Conservation (phyloP, 2,888 invertebrate species). For the Dicycla oo region DNA sequence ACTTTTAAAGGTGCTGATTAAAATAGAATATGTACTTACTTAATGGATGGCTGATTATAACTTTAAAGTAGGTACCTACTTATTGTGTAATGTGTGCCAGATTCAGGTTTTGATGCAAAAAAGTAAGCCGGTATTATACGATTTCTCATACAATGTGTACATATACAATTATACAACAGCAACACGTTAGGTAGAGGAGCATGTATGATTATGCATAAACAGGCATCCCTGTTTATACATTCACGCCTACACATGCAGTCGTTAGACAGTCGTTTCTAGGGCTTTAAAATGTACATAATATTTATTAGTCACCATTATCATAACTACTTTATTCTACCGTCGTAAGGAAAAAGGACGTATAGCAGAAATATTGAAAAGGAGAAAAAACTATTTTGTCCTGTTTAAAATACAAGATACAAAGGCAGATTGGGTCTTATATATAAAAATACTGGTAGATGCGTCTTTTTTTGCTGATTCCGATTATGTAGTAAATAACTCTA, state of each 20-base stretch:
- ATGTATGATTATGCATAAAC: background rate
- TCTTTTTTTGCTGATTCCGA: no score
- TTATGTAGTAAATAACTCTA: no score
- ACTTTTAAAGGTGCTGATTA: background rate
- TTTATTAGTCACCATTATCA: background rate
- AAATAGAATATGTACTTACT: background rate
- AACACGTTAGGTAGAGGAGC: background rate
- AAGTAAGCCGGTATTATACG: constrained; percentile 32
- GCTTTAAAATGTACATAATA: constrained; percentile 5
- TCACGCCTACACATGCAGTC: background rate
- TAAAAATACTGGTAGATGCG: no score
- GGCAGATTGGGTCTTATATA: no score
- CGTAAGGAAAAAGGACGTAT: no score
- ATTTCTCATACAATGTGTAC: constrained; percentile 23
- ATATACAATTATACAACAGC: background rate
- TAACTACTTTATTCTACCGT: constrained; percentile 14
- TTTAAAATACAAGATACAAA: no score
- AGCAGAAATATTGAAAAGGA: no score
- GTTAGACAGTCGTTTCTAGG: constrained; percentile 1
- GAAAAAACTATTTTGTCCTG: no score
- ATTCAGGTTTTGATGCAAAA: constrained; percentile 24
- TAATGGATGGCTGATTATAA: constrained; percentile 2
- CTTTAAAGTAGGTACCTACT: background rate
- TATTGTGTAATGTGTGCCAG: constrained; percentile 18
- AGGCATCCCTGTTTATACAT: constrained; percentile 1